Percentiles rank a stretch among this genome's conserved stretches.
These are phyloP conservation scores for Elysia crispata DNA, from an alignment of 2,888 invertebrate species.

Conservation along the genomic window DNA sequence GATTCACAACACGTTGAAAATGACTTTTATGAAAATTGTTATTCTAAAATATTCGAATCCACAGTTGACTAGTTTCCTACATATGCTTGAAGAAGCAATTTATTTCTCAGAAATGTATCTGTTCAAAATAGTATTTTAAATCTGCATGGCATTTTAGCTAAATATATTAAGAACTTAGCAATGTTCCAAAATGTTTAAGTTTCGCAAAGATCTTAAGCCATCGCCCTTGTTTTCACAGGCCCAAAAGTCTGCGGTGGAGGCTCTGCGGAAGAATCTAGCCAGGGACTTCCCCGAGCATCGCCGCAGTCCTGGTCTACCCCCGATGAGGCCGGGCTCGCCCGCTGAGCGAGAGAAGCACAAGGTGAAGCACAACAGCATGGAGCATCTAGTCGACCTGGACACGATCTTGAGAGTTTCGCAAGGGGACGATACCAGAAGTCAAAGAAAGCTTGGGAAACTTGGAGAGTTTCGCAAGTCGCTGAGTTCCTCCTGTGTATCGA, in stretches of 20 bases:
- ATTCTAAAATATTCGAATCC: too few species aligned
- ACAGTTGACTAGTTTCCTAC: too few species aligned
- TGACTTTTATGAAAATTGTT: too few species aligned
- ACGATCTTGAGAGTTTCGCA: neutral
- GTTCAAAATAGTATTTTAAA: too few species aligned
- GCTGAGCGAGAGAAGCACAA: constrained; percentile 45
- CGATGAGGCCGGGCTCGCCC: constrained; percentile 40
- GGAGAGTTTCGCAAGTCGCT: constrained; percentile 44
- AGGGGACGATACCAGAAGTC: neutral
- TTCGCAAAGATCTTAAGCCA: too few species aligned
- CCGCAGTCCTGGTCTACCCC: neutral
- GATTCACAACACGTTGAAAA: too few species aligned
- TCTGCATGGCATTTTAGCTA: too few species aligned
- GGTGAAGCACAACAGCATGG: constrained; percentile 36
- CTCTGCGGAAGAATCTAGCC: constrained; percentile 25
- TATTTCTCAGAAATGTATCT: too few species aligned
- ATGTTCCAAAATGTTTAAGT: too few species aligned
- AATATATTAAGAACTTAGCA: too few species aligned
- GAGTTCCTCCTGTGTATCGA: constrained; percentile 43
- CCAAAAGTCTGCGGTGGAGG: neutral
- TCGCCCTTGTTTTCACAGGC: too few species aligned
- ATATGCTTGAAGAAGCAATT: too few species aligned
- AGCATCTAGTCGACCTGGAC: constrained; percentile 10
- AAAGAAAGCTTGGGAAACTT: neutral
- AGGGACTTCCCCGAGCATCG: constrained; percentile 26